phyloP scores from a whole-genome alignment of 2,888 invertebrate species.

The Julus scanicus region DNA sequence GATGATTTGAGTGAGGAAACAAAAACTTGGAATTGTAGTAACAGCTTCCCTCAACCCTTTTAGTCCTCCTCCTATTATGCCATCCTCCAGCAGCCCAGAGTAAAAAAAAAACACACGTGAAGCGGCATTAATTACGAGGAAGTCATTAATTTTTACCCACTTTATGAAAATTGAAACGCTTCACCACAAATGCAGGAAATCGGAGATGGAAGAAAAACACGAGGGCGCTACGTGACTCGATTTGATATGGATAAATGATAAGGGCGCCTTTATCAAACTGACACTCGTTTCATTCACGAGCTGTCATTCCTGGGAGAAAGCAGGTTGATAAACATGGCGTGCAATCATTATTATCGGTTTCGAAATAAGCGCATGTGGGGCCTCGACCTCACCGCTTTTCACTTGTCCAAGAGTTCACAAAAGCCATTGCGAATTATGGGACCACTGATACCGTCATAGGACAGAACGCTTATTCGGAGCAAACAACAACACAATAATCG shows the following conservation, averaged over 20 bases:
- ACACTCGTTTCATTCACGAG: background rate
- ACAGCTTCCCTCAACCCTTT: background rate
- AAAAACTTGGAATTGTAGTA: background rate
- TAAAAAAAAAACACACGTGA: background rate
- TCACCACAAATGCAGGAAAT: slow-evolving; percentile 10
- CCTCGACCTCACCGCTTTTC: slow-evolving; percentile 2
- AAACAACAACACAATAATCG: too few relatives aligned
- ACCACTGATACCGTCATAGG: too few relatives aligned
- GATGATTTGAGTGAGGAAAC: background rate
- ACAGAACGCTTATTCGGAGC: too few relatives aligned
- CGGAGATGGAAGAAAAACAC: background rate
- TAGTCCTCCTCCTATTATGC: background rate
- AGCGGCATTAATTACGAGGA: slow-evolving; percentile 22
- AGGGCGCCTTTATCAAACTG: background rate
- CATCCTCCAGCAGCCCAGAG: background rate
- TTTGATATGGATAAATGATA: slow-evolving; percentile 7
- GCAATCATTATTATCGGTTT: background rate
- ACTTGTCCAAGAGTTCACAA: background rate
- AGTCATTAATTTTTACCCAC: slow-evolving; percentile 28
- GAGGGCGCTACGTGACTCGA: slow-evolving; percentile 22
- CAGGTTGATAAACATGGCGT: background rate
- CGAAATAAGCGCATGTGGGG: background rate
- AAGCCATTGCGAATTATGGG: too few relatives aligned
- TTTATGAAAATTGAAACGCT: slow-evolving; percentile 15
- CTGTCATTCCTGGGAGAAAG: background rate